phyloP scores from a whole-genome alignment of 2,797 vertebrate species.

The Galago senegalensis region DNA sequence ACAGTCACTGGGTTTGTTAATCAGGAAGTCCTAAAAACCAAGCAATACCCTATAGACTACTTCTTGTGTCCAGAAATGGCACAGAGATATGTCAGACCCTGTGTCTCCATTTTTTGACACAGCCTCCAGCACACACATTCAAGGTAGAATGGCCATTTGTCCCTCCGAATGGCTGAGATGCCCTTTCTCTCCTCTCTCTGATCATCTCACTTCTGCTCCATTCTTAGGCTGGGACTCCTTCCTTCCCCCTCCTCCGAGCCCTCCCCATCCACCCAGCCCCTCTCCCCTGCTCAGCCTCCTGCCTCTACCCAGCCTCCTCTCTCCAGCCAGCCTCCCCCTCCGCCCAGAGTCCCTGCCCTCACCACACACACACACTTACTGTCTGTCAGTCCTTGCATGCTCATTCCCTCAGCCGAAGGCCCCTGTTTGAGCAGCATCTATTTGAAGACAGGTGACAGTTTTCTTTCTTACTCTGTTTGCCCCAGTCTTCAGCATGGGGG shows the following conservation, averaged over 20 bases:
- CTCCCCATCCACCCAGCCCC: neutral
- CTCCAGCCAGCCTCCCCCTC: no score
- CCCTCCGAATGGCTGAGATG: neutral
- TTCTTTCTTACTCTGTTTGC: neutral
- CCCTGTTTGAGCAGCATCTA: neutral
- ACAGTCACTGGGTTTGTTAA: neutral
- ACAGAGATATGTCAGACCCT: neutral
- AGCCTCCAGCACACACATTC: neutral
- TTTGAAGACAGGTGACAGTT: neutral
- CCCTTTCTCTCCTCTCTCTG: neutral
- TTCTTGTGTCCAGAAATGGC: neutral
- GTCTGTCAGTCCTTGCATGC: neutral
- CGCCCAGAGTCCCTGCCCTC: neutral
- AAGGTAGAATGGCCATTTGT: neutral
- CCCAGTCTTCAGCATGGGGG: neutral
- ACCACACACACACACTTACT: neutral
- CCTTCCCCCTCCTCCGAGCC: neutral
- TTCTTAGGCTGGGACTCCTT: neutral
- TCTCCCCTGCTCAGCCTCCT: no score
- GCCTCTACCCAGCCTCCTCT: no score
- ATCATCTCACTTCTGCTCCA: neutral
- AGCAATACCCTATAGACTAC: neutral
- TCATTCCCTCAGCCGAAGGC: neutral
- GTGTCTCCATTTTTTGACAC: neutral
- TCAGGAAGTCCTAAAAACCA: neutral